A percentile compares a stretch with the other conserved stretches of the same genome.
These are phyloP conservation scores for Nycticryphes semicollaris DNA, from an alignment of 2,113 vertebrate species.

Conservation along the genomic window DNA sequence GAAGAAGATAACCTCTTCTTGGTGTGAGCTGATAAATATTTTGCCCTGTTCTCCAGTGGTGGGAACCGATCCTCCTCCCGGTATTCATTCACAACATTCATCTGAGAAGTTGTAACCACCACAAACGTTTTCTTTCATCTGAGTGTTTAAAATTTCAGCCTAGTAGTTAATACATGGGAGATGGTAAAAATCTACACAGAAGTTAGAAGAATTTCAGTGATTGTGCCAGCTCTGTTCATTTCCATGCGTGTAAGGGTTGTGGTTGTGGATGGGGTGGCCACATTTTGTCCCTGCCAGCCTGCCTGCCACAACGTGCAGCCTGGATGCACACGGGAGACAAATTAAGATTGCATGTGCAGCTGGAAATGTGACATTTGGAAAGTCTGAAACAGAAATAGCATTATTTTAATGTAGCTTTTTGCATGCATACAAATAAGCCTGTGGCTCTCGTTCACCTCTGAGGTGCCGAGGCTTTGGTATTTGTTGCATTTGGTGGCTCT, in stretches of 20 bases:
- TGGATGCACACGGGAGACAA: not conserved
- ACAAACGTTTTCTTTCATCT: not conserved
- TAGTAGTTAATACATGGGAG: not conserved
- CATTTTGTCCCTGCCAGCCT: not conserved
- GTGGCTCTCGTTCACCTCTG: not conserved
- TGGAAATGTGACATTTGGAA: constrained; percentile 35
- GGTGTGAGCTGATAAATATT: not conserved
- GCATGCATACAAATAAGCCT: constrained; percentile 6
- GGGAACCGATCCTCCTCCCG: not conserved
- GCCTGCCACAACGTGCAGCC: not conserved
- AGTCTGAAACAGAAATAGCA: not conserved
- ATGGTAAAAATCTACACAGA: not conserved
- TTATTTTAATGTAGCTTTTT: constrained; percentile 28
- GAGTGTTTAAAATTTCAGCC: not conserved
- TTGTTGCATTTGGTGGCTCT: not conserved
- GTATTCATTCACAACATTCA: not conserved
- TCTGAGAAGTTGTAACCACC: accelerated
- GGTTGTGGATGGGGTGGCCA: not conserved
- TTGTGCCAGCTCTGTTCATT: not conserved
- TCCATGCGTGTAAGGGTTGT: not conserved
- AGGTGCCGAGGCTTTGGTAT: not conserved
- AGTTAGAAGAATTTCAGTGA: not conserved
- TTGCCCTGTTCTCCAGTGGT: not conserved
- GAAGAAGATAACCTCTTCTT: not conserved
- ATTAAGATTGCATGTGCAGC: constrained; percentile 31